Percentiles rank a stretch among this genome's conserved stretches.
Evolutionary conservation across 2,888 invertebrate species (phyloP).

Genomic region (Yponomeuta evonymella): DNA sequence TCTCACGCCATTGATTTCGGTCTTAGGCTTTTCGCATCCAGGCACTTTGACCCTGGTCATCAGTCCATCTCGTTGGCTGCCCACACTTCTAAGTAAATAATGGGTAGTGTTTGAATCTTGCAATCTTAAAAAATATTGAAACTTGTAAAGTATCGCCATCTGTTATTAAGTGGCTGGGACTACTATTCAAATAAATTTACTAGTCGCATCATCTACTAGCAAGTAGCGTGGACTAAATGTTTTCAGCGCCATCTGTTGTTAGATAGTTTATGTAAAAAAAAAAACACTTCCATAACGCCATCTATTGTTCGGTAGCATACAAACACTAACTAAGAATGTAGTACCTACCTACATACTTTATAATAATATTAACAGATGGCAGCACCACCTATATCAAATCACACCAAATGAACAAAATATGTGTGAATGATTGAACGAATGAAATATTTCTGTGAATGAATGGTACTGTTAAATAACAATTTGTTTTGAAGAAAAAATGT

Average conservation of each 20-base stretch:
- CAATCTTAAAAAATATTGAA: neutral
- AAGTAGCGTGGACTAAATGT: neutral
- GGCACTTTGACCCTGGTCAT: too few species aligned
- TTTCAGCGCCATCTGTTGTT: neutral
- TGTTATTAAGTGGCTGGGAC: too few species aligned
- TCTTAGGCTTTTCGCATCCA: too few species aligned
- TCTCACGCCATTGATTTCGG: too few species aligned
- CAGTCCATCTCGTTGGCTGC: too few species aligned
- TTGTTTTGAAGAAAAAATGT: neutral
- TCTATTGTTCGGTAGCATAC: neutral
- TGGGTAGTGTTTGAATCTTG: neutral
- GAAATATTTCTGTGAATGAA: neutral
- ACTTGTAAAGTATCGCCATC: neutral
- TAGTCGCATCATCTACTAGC: too few species aligned
- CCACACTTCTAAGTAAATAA: too few species aligned
- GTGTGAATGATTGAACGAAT: neutral
- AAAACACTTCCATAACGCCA: neutral
- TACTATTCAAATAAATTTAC: too few species aligned
- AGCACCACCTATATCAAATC: neutral
- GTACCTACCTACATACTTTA: neutral
- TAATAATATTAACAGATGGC: neutral
- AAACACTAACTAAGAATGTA: neutral
- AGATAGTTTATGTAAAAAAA: neutral
- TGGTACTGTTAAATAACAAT: conserved; percentile 12
- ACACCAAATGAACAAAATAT: neutral